Base-by-base conservation (phyloP, 2,797 vertebrate genomes). In the Muraenolepis orangiensis region DNA sequence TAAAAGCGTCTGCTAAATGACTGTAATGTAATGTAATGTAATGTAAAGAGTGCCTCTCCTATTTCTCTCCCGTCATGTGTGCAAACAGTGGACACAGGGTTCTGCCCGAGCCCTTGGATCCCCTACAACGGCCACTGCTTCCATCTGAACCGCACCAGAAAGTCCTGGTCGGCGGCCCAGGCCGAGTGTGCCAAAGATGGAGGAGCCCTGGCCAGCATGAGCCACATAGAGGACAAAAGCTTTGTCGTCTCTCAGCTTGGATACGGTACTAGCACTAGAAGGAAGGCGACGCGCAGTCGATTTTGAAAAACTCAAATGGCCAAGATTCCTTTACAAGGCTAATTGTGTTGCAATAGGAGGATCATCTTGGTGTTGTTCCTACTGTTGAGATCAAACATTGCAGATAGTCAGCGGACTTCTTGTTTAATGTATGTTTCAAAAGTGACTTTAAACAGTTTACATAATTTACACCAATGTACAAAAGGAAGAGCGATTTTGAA, bases 191-290 rank as follows among this genome's bases (percentile, higher is more conserved):
- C 94, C 26, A 96, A 93, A 71, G 93, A 96, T 57, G 93, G 89
- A 1, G 96, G 96, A 0, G 96, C 97, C 74, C 91, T 99, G 0
- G 93, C 92, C 0, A 97, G 93, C 84, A 87, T 98, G 28, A 93
- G 93, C 74, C 95, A 93, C 73, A 80, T 95, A 0, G 96, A 97
- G 84, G 96, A 99, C 70, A 94, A 96, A 75, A 94, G 95, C 83
- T 98, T 98, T 81, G 82, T 95, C 74, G 85, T 95, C 86, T 96
- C 96, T 69, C 96, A 96, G 71, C 95, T 98, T 76, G 96, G 96
- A 84, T 97, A 95, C 5, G 89, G 97, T 98, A 84, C 91, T n/a
- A 94, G 95, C 73, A 91, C 14, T 4, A 38, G 26, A 32, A 46
- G 2, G 66, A 1, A n/a, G 13, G 32, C 2, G 8, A 26, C 26